phyloP scores from a whole-genome alignment of 2,113 vertebrate species.

The Anolis carolinensis region DNA sequence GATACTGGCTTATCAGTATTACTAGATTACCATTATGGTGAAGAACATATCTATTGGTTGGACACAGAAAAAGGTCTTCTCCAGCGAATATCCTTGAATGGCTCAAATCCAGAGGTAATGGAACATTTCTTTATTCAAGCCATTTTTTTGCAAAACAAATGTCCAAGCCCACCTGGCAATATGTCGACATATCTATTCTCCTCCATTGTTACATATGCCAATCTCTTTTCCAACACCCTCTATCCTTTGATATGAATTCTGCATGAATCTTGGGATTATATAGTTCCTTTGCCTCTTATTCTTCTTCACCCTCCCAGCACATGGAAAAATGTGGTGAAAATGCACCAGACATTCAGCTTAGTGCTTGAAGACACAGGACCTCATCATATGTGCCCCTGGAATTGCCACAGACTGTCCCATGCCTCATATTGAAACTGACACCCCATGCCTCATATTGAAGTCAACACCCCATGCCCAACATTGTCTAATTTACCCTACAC shows the following conservation, averaged over 20 bases:
- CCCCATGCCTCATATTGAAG: too few species aligned
- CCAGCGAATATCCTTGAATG: conserved; percentile 81
- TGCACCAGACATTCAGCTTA: background rate
- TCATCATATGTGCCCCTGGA: background rate
- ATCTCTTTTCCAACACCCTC: too few species aligned
- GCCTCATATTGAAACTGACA: too few species aligned
- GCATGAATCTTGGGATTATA: background rate
- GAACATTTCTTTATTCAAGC: background rate
- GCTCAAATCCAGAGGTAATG: conserved; percentile 85
- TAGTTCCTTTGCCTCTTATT: background rate
- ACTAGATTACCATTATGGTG: conserved; percentile 84
- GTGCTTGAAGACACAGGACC: background rate
- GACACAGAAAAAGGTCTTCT: conserved; percentile 80
- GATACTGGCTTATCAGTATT: conserved; percentile 77
- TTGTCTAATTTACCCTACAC: too few species aligned
- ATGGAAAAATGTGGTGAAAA: background rate
- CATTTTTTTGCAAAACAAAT: background rate
- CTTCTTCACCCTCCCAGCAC: background rate
- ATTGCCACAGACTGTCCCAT: too few species aligned
- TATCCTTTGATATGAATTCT: background rate
- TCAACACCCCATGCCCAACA: too few species aligned
- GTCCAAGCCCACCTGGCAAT: too few species aligned
- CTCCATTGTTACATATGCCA: too few species aligned
- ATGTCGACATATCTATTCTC: too few species aligned
- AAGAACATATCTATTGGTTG: conserved; percentile 88